Evolutionary conservation across 2,797 vertebrate genomes (phyloP).

Genomic region (Gadopsis bispinosus): DNA sequence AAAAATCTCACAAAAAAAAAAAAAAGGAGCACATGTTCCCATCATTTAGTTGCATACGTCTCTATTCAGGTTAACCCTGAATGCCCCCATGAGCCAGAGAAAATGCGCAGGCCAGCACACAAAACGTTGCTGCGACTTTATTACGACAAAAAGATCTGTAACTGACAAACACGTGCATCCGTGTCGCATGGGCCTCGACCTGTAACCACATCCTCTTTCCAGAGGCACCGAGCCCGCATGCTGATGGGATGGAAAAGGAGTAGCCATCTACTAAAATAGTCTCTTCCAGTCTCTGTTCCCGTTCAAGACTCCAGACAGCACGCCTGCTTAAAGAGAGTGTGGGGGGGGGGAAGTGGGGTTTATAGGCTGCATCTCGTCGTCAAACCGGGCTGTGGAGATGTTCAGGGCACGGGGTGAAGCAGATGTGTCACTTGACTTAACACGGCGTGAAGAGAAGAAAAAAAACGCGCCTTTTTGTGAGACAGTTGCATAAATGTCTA

Average conservation of each 20-base stretch:
- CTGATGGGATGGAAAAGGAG: slow-evolving; percentile 81
- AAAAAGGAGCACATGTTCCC: not conserved
- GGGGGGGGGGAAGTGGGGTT: slow-evolving; percentile 17
- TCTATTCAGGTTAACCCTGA: slow-evolving; percentile 9
- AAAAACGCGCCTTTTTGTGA: not conserved
- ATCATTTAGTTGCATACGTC: not conserved
- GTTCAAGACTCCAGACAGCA: slow-evolving; percentile 64
- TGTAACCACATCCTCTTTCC: slow-evolving; percentile 85
- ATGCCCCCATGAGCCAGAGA: slow-evolving; percentile 54
- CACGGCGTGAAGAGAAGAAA: not conserved
- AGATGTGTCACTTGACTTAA: slow-evolving; percentile 18
- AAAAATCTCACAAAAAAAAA: not conserved
- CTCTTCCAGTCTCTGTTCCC: slow-evolving; percentile 78
- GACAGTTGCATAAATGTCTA: not conserved
- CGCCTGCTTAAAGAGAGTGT: slow-evolving; percentile 13
- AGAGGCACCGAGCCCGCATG: slow-evolving; percentile 65
- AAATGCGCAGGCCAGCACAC: slow-evolving; percentile 51
- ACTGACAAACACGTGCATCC: slow-evolving; percentile 71
- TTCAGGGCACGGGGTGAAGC: slow-evolving; percentile 37
- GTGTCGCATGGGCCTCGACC: slow-evolving; percentile 65
- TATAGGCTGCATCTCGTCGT: slow-evolving; percentile 34
- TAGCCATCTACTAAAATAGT: slow-evolving; percentile 79
- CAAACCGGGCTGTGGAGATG: slow-evolving; percentile 35
- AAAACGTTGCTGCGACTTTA: slow-evolving; percentile 54
- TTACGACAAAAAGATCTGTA: slow-evolving; percentile 72